Base-by-base conservation (phyloP, 2,888 invertebrate species). In the Bombyx huttoni region DNA sequence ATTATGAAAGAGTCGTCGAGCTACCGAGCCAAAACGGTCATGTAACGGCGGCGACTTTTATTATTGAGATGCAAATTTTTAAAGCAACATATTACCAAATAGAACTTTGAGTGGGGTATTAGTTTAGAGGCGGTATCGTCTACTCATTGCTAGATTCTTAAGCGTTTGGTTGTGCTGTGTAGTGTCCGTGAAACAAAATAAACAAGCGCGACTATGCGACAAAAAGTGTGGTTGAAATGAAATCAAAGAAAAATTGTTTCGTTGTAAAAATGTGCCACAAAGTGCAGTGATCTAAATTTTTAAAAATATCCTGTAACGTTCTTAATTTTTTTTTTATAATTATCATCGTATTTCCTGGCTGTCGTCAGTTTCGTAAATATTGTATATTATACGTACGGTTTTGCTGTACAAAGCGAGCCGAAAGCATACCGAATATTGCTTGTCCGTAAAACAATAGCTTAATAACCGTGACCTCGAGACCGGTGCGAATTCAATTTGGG, bases 61-160 rank as follows among this genome's bases (percentile, higher is more conserved):
- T 51, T 47, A 47, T 51, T 51, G 34, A 34, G 34, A 51, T 51
- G 50, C 47, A 51, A 51, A 51, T 51, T 46, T 51, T 34, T 47
- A 46, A 40, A 46, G 46, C 34, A 50, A 50, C 46, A 46, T 10
- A 40, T 10, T 12, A 40, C 40, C 34, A 50, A 50, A n/a, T 7
- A 48, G 24, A 8, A 5, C 7, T 40, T 46, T 50, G 46, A 46
- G 50, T 34, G 50, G 50, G 13, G 50, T 34, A 40, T 8, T 34
- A 34, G 50, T 47, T 34, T 49, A 13, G 46, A 34, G 13, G 14
- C 14, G 47, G 13, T 34, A 13, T 8, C 7, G 9, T 34, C 40
- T 8, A 7, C 40, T 8, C 40, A 12, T 40, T 10, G 40, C 12
- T 3, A 40, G 40, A 24, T 24, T 24, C 24, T 24, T 24, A 24